phyloP scores from a whole-genome alignment of 2,888 invertebrate species.

The Acanthoscelides obtectus region DNA sequence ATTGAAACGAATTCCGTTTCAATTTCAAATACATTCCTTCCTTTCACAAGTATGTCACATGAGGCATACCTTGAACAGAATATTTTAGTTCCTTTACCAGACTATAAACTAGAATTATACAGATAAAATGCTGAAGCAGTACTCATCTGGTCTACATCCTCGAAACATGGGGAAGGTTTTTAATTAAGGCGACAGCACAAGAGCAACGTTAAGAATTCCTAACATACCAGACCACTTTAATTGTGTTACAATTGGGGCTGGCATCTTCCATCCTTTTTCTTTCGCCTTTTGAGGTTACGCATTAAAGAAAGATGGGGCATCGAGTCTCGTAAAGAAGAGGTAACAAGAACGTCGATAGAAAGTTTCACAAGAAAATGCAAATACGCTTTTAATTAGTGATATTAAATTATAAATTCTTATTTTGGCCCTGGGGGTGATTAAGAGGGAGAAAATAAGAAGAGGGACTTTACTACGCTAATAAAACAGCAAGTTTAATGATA shows the following conservation, averaged over 20 bases:
- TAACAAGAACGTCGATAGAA: constrained; percentile 29
- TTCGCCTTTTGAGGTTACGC: neutral
- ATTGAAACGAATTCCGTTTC: too few relatives aligned
- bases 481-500: neutral
- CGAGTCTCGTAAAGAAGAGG: constrained; percentile 27
- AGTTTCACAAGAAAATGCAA: constrained; percentile 36
- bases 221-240: constrained; percentile 44
- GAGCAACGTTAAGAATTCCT: constrained; percentile 46
- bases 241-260: constrained; percentile 40
- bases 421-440: constrained; percentile 17
- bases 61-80: too few relatives aligned
- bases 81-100: neutral
- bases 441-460: constrained; percentile 5
- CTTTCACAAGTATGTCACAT: too few relatives aligned
- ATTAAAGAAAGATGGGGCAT: constrained; percentile 17
- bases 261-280: constrained; percentile 24
- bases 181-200: constrained; percentile 48
- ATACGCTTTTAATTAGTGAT: constrained; percentile 46
- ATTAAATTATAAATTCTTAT: constrained; percentile 45
- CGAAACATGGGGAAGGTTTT: constrained; percentile 43
- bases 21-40: too few relatives aligned
- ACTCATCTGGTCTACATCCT: constrained; percentile 24
- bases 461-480: neutral
- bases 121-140: neutral
- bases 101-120: neutral